Evolutionary conservation across 1,140 invertebrate genomes (phyloP).

Genomic region (Diploscapter pachys): DNA sequence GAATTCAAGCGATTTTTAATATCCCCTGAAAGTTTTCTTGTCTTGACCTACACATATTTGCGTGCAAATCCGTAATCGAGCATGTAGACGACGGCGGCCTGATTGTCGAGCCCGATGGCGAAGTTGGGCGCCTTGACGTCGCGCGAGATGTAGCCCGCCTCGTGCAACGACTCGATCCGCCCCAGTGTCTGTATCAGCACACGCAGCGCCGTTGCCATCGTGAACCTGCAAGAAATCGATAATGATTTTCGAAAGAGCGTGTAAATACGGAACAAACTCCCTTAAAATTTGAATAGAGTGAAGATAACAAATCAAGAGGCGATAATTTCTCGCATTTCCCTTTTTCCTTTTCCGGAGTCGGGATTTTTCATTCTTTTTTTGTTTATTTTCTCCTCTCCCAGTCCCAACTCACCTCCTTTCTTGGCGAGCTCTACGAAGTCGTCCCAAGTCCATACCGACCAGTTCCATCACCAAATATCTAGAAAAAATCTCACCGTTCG

Average conservation of each 20-base stretch:
- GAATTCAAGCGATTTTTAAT: background rate
- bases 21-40: background rate
- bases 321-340: background rate
- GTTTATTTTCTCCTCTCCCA: no score
- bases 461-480: constrained; percentile 39
- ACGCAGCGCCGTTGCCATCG: constrained; percentile 38
- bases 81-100: constrained; percentile 42
- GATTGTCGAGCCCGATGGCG: constrained; percentile 39
- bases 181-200: constrained; percentile 38
- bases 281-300: background rate
- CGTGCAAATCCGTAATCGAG: constrained; percentile 48
- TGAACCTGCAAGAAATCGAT: constrained; percentile 35
- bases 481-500: background rate
- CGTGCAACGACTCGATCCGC: constrained; percentile 42
- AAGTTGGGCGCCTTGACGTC: constrained; percentile 49
- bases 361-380: background rate
- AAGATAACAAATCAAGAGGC: background rate
- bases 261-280: background rate
- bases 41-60: constrained; percentile 31
- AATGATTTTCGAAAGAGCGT: background rate
- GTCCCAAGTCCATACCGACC: constrained; percentile 33
- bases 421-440: constrained; percentile 27
- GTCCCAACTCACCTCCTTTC: background rate
- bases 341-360: background rate
- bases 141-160: constrained; percentile 37